Evolutionary conservation across 2,113 vertebrate genomes (phyloP), one percentile per base, ranked within the genome.

Genomic region (Hemiprocne comata): DNA sequence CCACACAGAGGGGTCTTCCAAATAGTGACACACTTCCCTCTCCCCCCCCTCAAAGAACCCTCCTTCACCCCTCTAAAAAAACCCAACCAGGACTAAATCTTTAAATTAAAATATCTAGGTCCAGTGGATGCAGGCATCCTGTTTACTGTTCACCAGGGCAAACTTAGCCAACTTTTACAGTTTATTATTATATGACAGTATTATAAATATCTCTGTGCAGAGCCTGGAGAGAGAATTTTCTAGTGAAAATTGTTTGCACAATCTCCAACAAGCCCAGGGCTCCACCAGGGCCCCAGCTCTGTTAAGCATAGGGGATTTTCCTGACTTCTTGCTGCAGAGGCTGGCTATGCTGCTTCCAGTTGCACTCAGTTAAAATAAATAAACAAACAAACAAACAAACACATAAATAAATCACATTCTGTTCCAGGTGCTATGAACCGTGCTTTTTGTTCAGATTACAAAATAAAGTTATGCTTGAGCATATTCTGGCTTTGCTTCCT

Each of bases 381-480:
- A 17, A 17, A 25, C 50, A 40, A 50, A 34, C 44, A 36, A 62
- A 18, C 53, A 23, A 25, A n/a, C n/a, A n/a, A n/a, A n/a, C n/a
- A n/a, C n/a, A n/a, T n/a, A n/a, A n/a, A n/a, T n/a, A n/a, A n/a
- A n/a, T n/a, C 31, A 53, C 54, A 33, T 70, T 86, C 33, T 82
- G 19, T 62, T 95, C 34, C 55, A 86, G 42, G 67, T 73, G 81
- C 60, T 58, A 66, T 31, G 67, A 90, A n/a, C 65, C 71, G 24
- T 57, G 62, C 28, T 82, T 88, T 93, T 66, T 88, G 26, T 91
- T 90, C 33, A 86, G 75, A 91, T 91, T 77, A 78, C 23, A 25
- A 87, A 80, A 92, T 72, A 85, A 79, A 93, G 31, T 90, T 94
- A 96, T 93, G 75, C 60, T 33, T 65, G 65, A 91, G 42, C 83